These are phyloP conservation scores for Stigmatopora argus DNA, from an alignment of 2,113 vertebrate genomes.

Conservation along the genomic window DNA sequence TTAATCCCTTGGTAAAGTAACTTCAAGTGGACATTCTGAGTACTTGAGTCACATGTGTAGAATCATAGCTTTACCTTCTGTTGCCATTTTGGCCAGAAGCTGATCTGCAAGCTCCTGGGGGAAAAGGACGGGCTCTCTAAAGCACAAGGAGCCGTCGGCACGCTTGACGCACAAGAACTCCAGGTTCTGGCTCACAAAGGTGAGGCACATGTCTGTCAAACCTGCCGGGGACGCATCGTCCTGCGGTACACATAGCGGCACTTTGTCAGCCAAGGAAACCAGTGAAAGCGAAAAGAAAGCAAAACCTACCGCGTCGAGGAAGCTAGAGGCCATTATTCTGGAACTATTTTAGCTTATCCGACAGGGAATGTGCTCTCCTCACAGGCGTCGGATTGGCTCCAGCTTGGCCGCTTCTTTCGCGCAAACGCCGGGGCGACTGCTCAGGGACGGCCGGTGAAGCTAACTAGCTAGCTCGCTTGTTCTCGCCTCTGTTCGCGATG, in stretches of 20 bases:
- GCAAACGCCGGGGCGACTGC: neutral
- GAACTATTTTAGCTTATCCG: slow-evolving; percentile 17
- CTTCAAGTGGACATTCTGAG: neutral
- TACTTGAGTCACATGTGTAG: neutral
- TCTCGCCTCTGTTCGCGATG: slow-evolving; percentile 24
- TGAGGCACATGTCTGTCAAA: slow-evolving; percentile 89
- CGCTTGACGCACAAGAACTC: slow-evolving; percentile 88
- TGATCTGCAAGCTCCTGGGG: slow-evolving; percentile 96
- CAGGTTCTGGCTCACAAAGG: slow-evolving; percentile 85
- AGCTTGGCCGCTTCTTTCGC: neutral
- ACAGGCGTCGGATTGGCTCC: neutral
- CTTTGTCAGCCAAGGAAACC: neutral
- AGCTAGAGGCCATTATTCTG: slow-evolving; percentile 46
- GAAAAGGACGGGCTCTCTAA: slow-evolving; percentile 91
- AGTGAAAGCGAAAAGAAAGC: neutral
- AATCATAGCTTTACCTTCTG: slow-evolving; percentile 74
- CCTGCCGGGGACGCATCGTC: slow-evolving; percentile 88
- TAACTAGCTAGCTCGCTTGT: slow-evolving; percentile 57
- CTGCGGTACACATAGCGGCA: slow-evolving; percentile 57
- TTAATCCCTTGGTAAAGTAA: neutral
- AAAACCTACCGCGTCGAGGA: slow-evolving; percentile 52
- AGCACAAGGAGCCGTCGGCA: slow-evolving; percentile 85
- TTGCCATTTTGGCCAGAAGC: slow-evolving; percentile 90
- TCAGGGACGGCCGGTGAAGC: neutral
- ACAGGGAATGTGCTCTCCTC: neutral